These are phyloP conservation scores for Zygaena filipendulae DNA, from an alignment of 2,888 invertebrate genomes.

Conservation along the genomic window DNA sequence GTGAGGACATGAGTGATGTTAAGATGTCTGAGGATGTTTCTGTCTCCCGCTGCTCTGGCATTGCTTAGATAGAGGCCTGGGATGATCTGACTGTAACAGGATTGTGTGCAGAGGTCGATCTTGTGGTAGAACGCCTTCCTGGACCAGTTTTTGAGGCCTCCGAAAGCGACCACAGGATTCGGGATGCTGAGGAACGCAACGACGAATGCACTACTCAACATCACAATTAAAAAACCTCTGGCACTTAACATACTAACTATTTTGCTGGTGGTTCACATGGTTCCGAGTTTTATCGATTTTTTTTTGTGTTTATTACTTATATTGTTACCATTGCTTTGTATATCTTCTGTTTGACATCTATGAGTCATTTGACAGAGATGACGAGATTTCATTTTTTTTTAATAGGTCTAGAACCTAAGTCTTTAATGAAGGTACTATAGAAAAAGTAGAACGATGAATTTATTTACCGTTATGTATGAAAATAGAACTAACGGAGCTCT, in stretches of 20 bases:
- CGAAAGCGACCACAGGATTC: conserved; percentile 38
- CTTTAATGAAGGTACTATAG: too few relatives aligned
- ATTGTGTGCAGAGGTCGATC: conserved; percentile 52
- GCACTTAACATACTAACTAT: conserved; percentile 31
- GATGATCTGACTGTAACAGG: conserved; percentile 47
- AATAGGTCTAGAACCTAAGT: too few relatives aligned
- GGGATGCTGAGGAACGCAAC: conserved; percentile 47
- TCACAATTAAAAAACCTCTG: conserved; percentile 32
- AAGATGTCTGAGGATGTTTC: conserved; percentile 37
- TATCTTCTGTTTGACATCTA: too few relatives aligned
- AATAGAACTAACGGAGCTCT: too few relatives aligned
- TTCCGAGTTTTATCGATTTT: conserved; percentile 22
- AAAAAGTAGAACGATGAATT: too few relatives aligned
- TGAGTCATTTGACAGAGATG: too few relatives aligned
- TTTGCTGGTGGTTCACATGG: conserved; percentile 16
- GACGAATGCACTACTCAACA: conserved; percentile 44
- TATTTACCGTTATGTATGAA: too few relatives aligned
- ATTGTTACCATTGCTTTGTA: too few relatives aligned
- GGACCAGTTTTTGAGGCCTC: conserved; percentile 46
- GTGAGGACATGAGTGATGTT: conserved; percentile 60
- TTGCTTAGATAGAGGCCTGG: conserved; percentile 54
- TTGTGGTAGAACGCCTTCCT: conserved; percentile 40
- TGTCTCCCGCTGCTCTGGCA: conserved; percentile 48
- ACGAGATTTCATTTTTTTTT: too few relatives aligned
- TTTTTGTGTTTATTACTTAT: conserved; percentile 17